Conservation (phyloP, 2,888 invertebrate genomes). For the Eupithecia abbreviata region DNA sequence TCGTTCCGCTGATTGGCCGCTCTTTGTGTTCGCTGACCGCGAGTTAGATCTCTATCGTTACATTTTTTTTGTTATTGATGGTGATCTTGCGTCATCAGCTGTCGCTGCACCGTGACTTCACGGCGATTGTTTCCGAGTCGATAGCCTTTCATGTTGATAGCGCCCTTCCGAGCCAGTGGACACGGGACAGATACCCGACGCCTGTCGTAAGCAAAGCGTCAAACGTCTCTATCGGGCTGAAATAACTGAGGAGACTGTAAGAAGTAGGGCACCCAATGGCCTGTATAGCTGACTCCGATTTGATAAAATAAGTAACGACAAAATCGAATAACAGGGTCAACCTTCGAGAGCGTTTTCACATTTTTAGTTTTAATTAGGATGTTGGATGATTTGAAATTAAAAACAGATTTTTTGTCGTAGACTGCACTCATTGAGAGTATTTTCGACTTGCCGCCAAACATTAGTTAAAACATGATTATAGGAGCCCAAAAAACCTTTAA, state of each 20-base stretch:
- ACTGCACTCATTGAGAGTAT: too few species aligned
- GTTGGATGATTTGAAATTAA: too few species aligned
- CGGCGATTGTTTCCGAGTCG: conserved; percentile 31
- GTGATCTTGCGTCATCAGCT: conserved; percentile 60
- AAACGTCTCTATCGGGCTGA: conserved; percentile 1
- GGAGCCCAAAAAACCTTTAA: not conserved
- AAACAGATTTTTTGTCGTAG: too few species aligned
- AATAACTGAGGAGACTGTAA: not conserved
- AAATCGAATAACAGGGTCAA: not conserved
- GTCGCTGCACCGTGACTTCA: conserved; percentile 40
- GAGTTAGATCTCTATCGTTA: conserved; percentile 70
- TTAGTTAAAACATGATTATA: not conserved
- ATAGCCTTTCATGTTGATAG: conserved; percentile 16
- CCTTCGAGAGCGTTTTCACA: not conserved
- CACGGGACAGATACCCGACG: conserved; percentile 11
- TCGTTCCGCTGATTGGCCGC: conserved; percentile 77
- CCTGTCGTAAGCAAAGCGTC: conserved; percentile 21
- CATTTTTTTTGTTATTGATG: conserved; percentile 76
- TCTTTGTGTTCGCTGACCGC: conserved; percentile 78
- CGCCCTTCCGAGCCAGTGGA: conserved; percentile 28
- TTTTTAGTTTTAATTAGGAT: not conserved
- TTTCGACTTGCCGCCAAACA: too few species aligned
- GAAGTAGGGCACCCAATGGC: not conserved
- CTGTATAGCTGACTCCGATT: not conserved
- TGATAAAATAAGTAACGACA: not conserved